A percentile compares a stretch with the other conserved stretches of the same genome.
phyloP scores from a whole-genome alignment of 2,113 vertebrate genomes.

The Cryptomyrus ogoouensis region DNA sequence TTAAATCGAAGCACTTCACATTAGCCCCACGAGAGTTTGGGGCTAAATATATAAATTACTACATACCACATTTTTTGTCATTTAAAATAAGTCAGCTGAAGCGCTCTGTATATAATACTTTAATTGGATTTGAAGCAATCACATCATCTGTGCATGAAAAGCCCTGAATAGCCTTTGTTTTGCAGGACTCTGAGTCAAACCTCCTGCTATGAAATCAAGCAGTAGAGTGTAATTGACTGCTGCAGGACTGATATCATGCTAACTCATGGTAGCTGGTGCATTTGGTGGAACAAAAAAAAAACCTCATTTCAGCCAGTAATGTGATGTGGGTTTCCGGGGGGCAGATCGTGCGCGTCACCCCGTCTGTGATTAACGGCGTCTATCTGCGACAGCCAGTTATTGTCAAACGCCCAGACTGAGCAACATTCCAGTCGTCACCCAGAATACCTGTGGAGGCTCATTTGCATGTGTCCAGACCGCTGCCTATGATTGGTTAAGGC shows the following conservation, averaged over 20 bases:
- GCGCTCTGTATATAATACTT: neutral
- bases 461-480: neutral
- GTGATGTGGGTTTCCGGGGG: neutral
- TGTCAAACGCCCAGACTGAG: neutral
- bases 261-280: neutral
- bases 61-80: neutral
- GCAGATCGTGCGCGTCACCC: neutral
- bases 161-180: neutral
- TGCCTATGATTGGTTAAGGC: neutral
- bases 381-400: neutral
- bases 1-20: neutral
- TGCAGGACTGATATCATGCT: neutral
- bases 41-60: neutral
- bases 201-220: neutral
- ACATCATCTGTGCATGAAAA: neutral
- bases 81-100: neutral
- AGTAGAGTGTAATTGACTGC: neutral
- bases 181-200: neutral
- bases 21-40: neutral
- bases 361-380: neutral
- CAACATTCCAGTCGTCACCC: neutral
- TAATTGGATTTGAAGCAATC: conserved; percentile 2
- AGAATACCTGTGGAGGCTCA: neutral
- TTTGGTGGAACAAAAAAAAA: neutral
- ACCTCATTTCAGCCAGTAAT: neutral